phyloP scores from a whole-genome alignment of 2,113 vertebrate species.

The Coryphaenoides rupestris region DNA sequence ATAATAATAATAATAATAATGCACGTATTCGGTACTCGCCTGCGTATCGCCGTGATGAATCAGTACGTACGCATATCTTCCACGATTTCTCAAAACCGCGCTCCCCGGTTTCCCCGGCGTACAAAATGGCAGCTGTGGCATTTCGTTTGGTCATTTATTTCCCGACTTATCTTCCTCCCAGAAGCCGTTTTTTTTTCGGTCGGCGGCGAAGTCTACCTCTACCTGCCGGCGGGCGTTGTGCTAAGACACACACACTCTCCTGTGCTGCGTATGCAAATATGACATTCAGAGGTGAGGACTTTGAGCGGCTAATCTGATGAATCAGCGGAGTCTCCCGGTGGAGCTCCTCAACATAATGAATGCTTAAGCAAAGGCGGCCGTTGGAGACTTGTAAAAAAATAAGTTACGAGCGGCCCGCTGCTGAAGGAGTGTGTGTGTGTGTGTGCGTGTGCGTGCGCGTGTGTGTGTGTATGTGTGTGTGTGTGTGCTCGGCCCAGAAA shows the following conservation, averaged over 20 bases:
- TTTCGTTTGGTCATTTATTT: constrained; percentile 64
- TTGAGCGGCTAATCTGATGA: constrained; percentile 60
- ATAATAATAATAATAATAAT: neutral
- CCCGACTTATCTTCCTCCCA: constrained; percentile 63
- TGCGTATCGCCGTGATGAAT: neutral
- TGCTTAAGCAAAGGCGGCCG: constrained; percentile 33
- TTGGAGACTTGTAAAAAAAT: constrained; percentile 28
- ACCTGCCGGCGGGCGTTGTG: constrained; percentile 53
- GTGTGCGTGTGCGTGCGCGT: too few species aligned
- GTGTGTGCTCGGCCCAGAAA: too few species aligned
- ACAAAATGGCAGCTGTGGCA: constrained; percentile 63
- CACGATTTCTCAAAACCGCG: constrained; percentile 38
- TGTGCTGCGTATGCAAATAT: constrained; percentile 73
- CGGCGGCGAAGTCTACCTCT: constrained; percentile 36
- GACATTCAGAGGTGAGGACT: constrained; percentile 70
- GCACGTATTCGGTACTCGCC: too few species aligned
- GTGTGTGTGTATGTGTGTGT: too few species aligned
- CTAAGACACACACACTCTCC: constrained; percentile 65
- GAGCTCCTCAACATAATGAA: constrained; percentile 35
- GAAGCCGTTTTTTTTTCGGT: constrained; percentile 60
- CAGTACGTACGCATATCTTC: constrained; percentile 33
- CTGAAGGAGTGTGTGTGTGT: too few species aligned
- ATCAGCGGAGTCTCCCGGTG: constrained; percentile 44
- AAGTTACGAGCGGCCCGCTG: constrained; percentile 6
- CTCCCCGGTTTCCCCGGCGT: constrained; percentile 30